phyloP scores from a whole-genome alignment of 2,113 vertebrate genomes.

The Corydoras sp. region DNA sequence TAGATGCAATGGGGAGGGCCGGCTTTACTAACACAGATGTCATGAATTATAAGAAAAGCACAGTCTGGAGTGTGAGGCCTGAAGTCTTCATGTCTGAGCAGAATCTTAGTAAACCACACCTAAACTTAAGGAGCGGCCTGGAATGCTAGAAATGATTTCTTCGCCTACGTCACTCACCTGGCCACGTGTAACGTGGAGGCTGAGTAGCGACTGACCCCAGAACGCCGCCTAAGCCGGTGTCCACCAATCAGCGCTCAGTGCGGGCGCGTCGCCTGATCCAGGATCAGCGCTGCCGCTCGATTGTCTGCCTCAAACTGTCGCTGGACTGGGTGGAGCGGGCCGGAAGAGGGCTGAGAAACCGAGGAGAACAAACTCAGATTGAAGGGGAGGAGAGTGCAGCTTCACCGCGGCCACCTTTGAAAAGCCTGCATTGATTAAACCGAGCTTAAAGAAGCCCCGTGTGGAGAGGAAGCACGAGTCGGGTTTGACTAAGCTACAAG shows the following conservation, averaged over 20 bases:
- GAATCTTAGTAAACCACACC: neutral
- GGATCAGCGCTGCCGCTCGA: conserved; percentile 29
- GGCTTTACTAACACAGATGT: too few relatives aligned
- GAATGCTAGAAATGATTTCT: conserved; percentile 32
- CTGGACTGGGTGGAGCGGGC: conserved; percentile 46
- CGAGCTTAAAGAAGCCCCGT: neutral
- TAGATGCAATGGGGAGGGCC: too few relatives aligned
- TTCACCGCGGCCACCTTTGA: neutral
- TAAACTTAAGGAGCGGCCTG: conserved; percentile 33
- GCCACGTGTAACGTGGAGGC: conserved; percentile 37
- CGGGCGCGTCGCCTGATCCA: conserved; percentile 15
- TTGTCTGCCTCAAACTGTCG: conserved; percentile 38
- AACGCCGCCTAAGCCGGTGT: neutral
- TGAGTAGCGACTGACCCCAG: conserved; percentile 21
- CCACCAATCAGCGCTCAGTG: neutral
- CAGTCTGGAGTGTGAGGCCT: neutral
- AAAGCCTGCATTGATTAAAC: neutral
- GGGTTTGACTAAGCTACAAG: neutral
- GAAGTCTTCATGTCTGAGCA: neutral
- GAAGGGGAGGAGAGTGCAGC: conserved; percentile 15
- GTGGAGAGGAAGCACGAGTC: neutral
- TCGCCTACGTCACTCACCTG: conserved; percentile 40
- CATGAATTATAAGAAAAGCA: neutral
- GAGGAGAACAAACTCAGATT: conserved; percentile 49
- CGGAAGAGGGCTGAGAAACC: conserved; percentile 40